A percentile compares a stretch with the other conserved stretches of the same genome.
phyloP scores from a whole-genome alignment of 2,797 vertebrate genomes.

The Graptemys geographica region DNA sequence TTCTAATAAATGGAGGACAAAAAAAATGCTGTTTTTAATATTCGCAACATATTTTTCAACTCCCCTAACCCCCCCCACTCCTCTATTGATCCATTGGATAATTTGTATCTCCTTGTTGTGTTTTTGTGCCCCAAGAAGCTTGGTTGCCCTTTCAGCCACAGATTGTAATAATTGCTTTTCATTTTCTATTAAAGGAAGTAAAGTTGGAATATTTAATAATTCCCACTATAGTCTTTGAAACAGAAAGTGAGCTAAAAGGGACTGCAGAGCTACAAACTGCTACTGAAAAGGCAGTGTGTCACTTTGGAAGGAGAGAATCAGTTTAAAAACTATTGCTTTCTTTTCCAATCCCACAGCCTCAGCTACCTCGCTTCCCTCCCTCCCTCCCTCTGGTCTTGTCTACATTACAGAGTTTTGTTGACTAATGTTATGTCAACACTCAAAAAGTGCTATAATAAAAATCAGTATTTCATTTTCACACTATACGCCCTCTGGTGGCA shows the following conservation, averaged over 20 bases:
- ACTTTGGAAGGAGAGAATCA: not conserved
- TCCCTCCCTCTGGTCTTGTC: too few species aligned
- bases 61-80: rapidly evolving
- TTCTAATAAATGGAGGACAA: not conserved
- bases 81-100: not conserved
- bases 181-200: not conserved
- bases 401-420: too few species aligned
- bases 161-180: not conserved
- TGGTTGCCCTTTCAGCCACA: not conserved
- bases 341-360: not conserved
- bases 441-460: too few species aligned
- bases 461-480: too few species aligned
- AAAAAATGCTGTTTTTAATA: not conserved
- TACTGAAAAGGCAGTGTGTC: not conserved
- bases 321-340: not conserved
- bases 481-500: too few species aligned
- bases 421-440: too few species aligned
- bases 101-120: not conserved
- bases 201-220: not conserved
- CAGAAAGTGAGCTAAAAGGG: not conserved
- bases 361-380: not conserved
- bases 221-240: too few species aligned
- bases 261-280: not conserved
- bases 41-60: not conserved
- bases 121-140: not conserved